A percentile compares a stretch with the other conserved stretches of the same genome.
phyloP scores from a whole-genome alignment of 1,140 invertebrate genomes.

The Drosophila nebulosa region DNA sequence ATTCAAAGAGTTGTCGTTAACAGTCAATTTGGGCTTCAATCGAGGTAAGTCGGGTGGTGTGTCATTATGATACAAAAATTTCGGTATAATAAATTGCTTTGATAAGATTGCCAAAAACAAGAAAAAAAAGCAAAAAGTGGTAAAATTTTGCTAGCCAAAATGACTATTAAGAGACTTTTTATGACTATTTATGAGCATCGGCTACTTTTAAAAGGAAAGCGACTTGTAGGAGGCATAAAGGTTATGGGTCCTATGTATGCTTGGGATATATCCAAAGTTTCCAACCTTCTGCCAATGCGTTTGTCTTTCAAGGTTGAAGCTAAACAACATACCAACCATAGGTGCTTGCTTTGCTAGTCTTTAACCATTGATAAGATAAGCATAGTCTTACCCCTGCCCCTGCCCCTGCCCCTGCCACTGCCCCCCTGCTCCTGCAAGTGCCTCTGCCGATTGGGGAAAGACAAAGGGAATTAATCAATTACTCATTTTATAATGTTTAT shows the following conservation, averaged over 20 bases:
- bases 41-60: conserved; percentile 86
- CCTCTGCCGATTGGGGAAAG: not conserved
- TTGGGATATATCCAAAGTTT: conserved; percentile 11
- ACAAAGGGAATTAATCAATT: conserved; percentile 22
- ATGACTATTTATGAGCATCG: conserved; percentile 39
- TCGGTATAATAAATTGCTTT: not conserved
- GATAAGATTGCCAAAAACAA: conserved; percentile 63
- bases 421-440: not conserved
- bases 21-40: conserved; percentile 86
- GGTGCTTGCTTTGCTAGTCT: conserved; percentile 47
- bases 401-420: conserved; percentile 1
- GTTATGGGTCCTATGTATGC: no score
- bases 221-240: no score
- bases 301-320: conserved; percentile 24
- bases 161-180: conserved; percentile 29
- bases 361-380: conserved; percentile 56
- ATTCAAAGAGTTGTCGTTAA: conserved; percentile 87
- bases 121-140: conserved; percentile 4
- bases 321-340: conserved; percentile 36
- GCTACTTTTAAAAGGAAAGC: conserved; percentile 35
- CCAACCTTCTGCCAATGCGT: not conserved
- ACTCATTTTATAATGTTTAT: conserved; percentile 41
- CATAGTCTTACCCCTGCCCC: conserved; percentile 3
- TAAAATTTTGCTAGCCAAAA: conserved; percentile 29
- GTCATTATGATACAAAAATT: conserved; percentile 22